These are phyloP conservation scores for Staurois parvus DNA, from an alignment of 2,797 vertebrate species.

Conservation along the genomic window DNA sequence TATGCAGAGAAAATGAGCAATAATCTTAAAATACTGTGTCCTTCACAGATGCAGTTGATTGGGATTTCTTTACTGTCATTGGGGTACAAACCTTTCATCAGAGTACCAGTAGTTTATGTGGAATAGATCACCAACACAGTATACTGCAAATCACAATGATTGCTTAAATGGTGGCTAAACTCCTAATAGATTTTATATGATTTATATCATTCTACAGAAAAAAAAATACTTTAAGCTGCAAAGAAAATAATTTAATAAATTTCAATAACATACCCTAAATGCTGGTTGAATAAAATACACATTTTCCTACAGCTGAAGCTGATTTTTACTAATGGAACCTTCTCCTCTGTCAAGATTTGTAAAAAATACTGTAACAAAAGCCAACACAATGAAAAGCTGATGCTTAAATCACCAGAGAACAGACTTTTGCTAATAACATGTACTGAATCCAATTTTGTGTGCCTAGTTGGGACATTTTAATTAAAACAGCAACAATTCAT, in stretches of 20 bases:
- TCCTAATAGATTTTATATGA: not conserved
- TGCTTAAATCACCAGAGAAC: not conserved
- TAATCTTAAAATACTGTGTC: too few relatives aligned
- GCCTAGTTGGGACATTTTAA: constrained; percentile 4
- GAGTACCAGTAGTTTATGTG: not conserved
- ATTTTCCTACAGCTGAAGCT: constrained; percentile 1
- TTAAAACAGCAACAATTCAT: not conserved
- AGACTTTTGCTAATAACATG: not conserved
- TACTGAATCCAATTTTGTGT: not conserved
- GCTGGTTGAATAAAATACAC: not conserved
- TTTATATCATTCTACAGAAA: not conserved
- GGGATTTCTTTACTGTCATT: too few relatives aligned
- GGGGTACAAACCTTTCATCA: too few relatives aligned
- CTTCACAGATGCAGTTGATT: too few relatives aligned
- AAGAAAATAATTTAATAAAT: not conserved
- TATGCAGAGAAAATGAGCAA: too few relatives aligned
- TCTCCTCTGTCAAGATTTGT: not conserved
- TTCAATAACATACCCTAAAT: not conserved
- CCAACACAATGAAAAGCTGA: not conserved
- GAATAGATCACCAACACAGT: not conserved
- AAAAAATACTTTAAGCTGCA: not conserved
- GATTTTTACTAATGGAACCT: not conserved
- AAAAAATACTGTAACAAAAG: not conserved
- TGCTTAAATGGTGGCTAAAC: not conserved
- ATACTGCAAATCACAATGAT: constrained; percentile 6